phyloP scores from a whole-genome alignment of 1,140 invertebrate species.

The Papilio machaon region DNA sequence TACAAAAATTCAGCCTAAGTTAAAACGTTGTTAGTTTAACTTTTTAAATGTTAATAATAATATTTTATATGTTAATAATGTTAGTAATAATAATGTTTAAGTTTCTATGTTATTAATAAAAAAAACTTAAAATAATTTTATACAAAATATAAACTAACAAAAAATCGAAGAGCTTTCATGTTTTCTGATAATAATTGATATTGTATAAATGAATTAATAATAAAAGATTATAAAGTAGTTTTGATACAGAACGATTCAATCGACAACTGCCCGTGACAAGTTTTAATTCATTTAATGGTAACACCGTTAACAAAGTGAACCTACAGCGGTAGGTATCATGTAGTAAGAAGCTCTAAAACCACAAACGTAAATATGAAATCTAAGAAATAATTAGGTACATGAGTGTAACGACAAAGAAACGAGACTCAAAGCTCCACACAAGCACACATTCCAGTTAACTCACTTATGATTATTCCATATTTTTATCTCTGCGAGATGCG shows the following conservation, averaged over 20 bases:
- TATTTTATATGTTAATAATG: too few species aligned
- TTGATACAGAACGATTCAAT: not conserved
- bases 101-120: too few species aligned
- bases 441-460: conserved; percentile 74
- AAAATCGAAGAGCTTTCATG: too few species aligned
- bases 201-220: not conserved
- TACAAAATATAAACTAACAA: too few species aligned
- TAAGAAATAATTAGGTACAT: conserved; percentile 10
- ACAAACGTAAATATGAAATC: conserved; percentile 3
- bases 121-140: too few species aligned
- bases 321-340: not conserved
- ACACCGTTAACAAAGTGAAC: not conserved
- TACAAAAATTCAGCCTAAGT: too few species aligned
- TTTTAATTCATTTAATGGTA: not conserved
- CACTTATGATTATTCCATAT: conserved; percentile 80
- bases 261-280: not conserved
- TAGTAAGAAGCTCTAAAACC: not conserved
- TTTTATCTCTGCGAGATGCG: conserved; percentile 76
- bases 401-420: conserved; percentile 35
- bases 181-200: too few species aligned
- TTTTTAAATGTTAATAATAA: too few species aligned
- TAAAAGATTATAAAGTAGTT: not conserved
- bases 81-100: too few species aligned
- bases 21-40: too few species aligned
- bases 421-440: conserved; percentile 67